Base-by-base conservation (phyloP, 2,797 vertebrate genomes). In the Phrynocephalus guinanensis region DNA sequence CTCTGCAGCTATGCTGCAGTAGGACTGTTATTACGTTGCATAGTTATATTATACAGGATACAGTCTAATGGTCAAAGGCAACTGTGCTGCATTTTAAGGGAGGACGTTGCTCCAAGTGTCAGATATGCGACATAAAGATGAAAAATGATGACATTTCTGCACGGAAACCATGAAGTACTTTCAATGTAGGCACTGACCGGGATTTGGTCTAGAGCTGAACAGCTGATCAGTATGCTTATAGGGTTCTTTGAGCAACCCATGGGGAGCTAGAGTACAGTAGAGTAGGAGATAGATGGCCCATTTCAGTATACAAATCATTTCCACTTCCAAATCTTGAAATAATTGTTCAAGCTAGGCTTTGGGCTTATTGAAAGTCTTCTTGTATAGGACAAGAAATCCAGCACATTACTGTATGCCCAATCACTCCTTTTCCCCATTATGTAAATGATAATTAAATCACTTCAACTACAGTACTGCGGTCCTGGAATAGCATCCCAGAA, bases 41-140 rank as follows among this genome's bases (percentile, higher is more conserved):
- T 78, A n/a, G 67, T 79, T 71, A 38, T 60, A 87, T 87, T 83
- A 88, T 24, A 67, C 76, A 79, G 50, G 82, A 78, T 79, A 63
- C 82, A 79, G 75, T 88, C 52, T 88, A 79, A 88, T 30, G 73
- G 86, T 71, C 67, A 79, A 84, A 88, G 52, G 66, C 82, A 72
- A 79, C 66, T 60, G 82, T 60, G 72, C 78, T 70, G 63, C 67
- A 70, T 88, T 79, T 88, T 77, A 52, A 67, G 79, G 60, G 75
- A 79, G 86, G 82, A 88, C 66, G 48, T 88, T 83, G 50, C 75
- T 88, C 66, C 20, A 48, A 16, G 50, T 84, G 75, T 88, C 82
- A 83, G 82, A 83, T 83, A 83, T 79, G 75, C 82, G 68, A 71
- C 82, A 88, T 88, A 88, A 83, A 88, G 82, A 88, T 88, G 82